Base-by-base conservation (phyloP, 2,797 vertebrate species). In the Tadarida brasiliensis region DNA sequence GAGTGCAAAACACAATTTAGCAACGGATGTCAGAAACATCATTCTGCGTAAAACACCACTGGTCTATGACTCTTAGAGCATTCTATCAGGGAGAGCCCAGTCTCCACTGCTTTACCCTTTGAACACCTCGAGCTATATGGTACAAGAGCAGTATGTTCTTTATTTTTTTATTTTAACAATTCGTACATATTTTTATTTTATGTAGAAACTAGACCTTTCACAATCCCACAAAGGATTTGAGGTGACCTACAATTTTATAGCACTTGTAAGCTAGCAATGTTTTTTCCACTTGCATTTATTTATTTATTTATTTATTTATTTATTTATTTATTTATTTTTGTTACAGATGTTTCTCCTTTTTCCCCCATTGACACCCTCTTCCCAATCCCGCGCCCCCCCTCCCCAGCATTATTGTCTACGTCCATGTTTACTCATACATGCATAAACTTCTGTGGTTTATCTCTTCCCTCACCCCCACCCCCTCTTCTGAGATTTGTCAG, bases 1-100 rank as follows among this genome's bases (percentile, higher is more conserved):
- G 87, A 97, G 95, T 84, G 80, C 90, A 96, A 97, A 97, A 83
- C 59, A 97, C 89, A 78, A 90, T 95, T 96, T 97, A 97, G 97
- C 90, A 96, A 82, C 68, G 90, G 98, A 98, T 94, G 87, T 96
- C 93, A 97, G 61, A 97, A 97, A 91, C 20, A 63, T 96, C 81
- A 95, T 87, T 95, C 94, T 91, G 65, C 97, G 76, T 96, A 94
- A 97, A 94, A 94, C 96, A 93, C 77, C 71, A 78, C 56, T 30
- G 47, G 91, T 87, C 96, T 91, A 81, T 63, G 89, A 61, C 95
- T 96, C 94, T 93, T 67, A 84, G 74, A 97, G 54, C 0, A 61
- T 35, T 68, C 4, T 56, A 7, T 51, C 47, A 93, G 76, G 91
- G 71, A 63, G 81, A 90, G n/a, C 47, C 57, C 90, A 73, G 35